Percentiles rank a stretch among this genome's conserved stretches.
These are phyloP conservation scores for Poeciliopsis occidentalis DNA, from an alignment of 2,113 vertebrate species.

Conservation along the genomic window DNA sequence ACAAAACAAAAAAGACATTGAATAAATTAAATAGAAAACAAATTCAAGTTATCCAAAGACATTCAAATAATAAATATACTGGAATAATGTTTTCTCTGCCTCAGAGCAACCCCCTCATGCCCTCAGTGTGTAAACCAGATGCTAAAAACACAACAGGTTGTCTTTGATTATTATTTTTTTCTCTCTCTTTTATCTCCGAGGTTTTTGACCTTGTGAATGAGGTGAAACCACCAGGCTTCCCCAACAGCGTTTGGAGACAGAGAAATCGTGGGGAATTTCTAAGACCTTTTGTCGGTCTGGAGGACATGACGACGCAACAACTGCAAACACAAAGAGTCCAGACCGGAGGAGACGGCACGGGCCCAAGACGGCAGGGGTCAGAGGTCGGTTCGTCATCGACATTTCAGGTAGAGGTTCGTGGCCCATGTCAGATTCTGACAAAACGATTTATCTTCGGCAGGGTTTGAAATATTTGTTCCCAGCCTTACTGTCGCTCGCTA, in stretches of 20 bases:
- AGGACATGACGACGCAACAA: slow-evolving; percentile 57
- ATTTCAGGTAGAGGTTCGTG: background rate
- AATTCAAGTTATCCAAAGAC: slow-evolving; percentile 77
- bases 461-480: background rate
- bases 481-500: background rate
- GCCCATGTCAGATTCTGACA: background rate
- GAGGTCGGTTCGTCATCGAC: too few relatives aligned
- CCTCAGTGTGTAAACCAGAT: slow-evolving; percentile 26
- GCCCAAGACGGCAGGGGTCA: slow-evolving; percentile 19
- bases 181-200: background rate
- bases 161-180: background rate
- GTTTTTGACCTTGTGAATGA: slow-evolving; percentile 18
- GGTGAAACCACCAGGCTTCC: slow-evolving; percentile 61
- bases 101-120: slow-evolving; percentile 39
- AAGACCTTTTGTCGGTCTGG: slow-evolving; percentile 52
- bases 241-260: slow-evolving; percentile 47
- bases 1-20: slow-evolving; percentile 39
- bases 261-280: slow-evolving; percentile 21
- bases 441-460: background rate
- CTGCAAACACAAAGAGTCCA: slow-evolving; percentile 49
- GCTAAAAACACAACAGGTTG: slow-evolving; percentile 2
- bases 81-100: slow-evolving; percentile 48
- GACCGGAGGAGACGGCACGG: slow-evolving; percentile 36
- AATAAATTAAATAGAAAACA: slow-evolving; percentile 75
- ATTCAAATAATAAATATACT: slow-evolving; percentile 73